Evolutionary conservation across 2,888 invertebrate species (phyloP), one percentile per base, ranked within the genome.

Genomic region (Gonocerus acuteangulatus): DNA sequence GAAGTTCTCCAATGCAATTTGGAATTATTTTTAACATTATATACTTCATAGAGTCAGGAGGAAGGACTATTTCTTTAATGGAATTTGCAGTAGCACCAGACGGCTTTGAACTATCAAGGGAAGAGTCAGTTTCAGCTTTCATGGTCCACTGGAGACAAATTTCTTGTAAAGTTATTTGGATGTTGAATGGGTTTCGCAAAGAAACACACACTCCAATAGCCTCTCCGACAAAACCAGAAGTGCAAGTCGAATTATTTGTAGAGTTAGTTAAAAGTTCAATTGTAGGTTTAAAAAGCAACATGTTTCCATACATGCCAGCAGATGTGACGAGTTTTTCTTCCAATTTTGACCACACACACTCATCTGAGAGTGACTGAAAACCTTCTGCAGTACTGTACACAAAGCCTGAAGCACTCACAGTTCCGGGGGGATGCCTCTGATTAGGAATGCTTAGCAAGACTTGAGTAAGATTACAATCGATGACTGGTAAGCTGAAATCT

Each of bases 221-320:
- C 73, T 95, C 94, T 72, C 86, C 85, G 68, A 88, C 80, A 49
- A 89, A 83, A 9, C 85, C 85, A 19, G 85, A 75, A 1, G 91
- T 87, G 70, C 81, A 82, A 51, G 76, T 75, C 48, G 75, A 77
- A 67, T 83, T 83, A 65, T 86, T 83, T 61, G 83, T 83, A 61
- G 78, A 78, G 66, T 80, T 79, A 0, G 83, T 85, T 71, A 87
- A 87, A 57, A 92, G 76, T 66, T 86, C 85, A 23, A 86, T 76
- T 1, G 85, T 82, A 0, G 92, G 90, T 71, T 86, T 87, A 73
- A 90, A 90, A 66, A 87, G 81, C 77, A 87, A 82, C 3, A 86
- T 84, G 19, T 83, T 77, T 2, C 80, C 77, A 51, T 85, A 85
- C 19, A 60, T 42, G 15, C 22, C 47, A 2, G 82, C 84, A 64